Evolutionary conservation across 2,888 invertebrate genomes (phyloP).

Genomic region (Heliconius aoede): DNA sequence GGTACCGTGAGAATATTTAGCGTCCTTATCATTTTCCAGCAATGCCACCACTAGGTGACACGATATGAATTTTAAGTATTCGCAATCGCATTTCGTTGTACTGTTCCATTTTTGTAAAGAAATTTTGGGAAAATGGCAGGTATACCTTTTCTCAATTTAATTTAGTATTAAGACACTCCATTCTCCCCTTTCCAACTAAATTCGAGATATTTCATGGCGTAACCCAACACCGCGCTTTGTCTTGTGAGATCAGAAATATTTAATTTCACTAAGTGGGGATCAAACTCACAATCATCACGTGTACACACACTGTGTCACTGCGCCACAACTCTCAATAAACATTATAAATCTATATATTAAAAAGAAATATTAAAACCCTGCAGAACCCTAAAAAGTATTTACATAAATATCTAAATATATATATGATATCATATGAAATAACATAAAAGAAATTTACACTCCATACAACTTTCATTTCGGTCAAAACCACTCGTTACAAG

Average conservation of each 20-base stretch:
- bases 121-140: not conserved
- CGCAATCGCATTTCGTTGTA: not conserved
- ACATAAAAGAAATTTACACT: constrained; percentile 15
- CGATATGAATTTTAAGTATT: constrained; percentile 3
- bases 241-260: not conserved
- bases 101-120: not conserved
- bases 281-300: not conserved
- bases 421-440: not conserved
- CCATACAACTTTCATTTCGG: constrained; percentile 39
- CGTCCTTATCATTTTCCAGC: not conserved
- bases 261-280: not conserved
- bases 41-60: not conserved
- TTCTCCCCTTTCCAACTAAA: too few species aligned
- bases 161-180: too few species aligned
- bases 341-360: too few species aligned
- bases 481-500: constrained; percentile 31
- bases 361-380: too few species aligned
- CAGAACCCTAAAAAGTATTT: too few species aligned
- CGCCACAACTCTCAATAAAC: not conserved
- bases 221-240: not conserved
- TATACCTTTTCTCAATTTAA: too few species aligned
- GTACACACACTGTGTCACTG: not conserved
- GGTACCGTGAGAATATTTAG: constrained; percentile 7
- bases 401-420: not conserved
- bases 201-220: not conserved